Evolutionary conservation across 2,888 invertebrate species (phyloP), one percentile per base, ranked within the genome.

Genomic region (Epinotia bilunana): DNA sequence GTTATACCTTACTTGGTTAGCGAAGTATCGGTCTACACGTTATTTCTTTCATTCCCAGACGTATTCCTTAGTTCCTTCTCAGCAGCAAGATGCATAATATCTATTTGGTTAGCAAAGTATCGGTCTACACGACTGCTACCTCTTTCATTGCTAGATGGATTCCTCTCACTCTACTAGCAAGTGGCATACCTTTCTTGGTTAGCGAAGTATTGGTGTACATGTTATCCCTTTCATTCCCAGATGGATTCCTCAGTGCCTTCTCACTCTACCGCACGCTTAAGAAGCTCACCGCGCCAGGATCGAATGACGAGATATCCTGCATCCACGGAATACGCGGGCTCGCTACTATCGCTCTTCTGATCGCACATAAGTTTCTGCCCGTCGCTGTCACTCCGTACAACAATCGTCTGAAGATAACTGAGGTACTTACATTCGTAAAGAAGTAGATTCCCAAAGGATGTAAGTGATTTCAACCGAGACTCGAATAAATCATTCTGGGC

Each of bases 241-340:
- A 83, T 57, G 86, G 90, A 49, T 85, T 91, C 79, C 78, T 93
- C 46, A 92, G 95, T 82, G 92, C 95, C 0, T 97, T 97, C 89
- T 97, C 97, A 0, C 89, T 97, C 11, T 95, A 96, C 84, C 95
- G 95, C 76, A 96, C 96, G 23, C 82, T 95, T 11, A 87, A 87
- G 69, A 95, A 95, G 83, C 90, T 97, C 77, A 83, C 95, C 16
- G 95, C 93, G 23, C 94, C 95, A 0, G 92, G 93, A 0, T 85
- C 88, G 0, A 84, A 88, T 1, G 94, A 94, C 43, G 95, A 96
- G 80, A 95, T 97, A 78, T 93, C 95, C 49, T 96, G 96, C 83
- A 95, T 97, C 76, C 96, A 97, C 80, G 96, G 97, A 3, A 92
- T 97, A 49, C 94, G 97, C 78, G 95, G 95, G n/a, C 81, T 96